These are phyloP conservation scores for Pogonophryne albipinna DNA, from an alignment of 2,797 vertebrate genomes.

Conservation along the genomic window DNA sequence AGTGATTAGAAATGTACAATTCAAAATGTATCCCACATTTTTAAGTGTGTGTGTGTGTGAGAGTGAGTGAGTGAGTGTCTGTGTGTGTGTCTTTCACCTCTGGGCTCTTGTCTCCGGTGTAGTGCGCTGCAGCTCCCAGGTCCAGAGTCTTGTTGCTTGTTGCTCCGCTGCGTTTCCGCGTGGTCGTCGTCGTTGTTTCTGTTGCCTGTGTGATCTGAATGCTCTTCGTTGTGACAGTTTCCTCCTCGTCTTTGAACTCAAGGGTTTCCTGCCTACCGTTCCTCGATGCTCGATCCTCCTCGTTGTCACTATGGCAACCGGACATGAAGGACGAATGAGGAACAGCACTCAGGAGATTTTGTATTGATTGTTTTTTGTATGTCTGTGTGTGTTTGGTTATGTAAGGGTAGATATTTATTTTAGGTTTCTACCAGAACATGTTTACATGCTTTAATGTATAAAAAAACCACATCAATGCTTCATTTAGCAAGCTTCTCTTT, in stretches of 20 bases:
- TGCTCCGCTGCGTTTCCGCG: conserved; percentile 92
- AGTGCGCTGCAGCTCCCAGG: conserved; percentile 96
- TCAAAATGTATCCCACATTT: not conserved
- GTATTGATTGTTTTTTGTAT: not conserved
- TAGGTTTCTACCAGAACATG: no score
- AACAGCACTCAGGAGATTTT: conserved; percentile 16
- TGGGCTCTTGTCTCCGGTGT: conserved; percentile 92
- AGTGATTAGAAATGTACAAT: not conserved
- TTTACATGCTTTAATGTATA: no score
- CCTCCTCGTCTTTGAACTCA: conserved; percentile 98
- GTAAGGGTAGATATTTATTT: not conserved
- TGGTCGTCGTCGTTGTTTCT: conserved; percentile 89
- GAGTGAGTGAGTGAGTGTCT: not conserved
- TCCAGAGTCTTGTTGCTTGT: conserved; percentile 93
- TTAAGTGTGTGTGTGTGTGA: not conserved
- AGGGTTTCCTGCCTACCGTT: conserved; percentile 88
- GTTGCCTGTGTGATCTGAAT: conserved; percentile 94
- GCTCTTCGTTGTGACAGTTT: conserved; percentile 94
- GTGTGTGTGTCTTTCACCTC: conserved; percentile 79
- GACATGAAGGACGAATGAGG: conserved; percentile 19
- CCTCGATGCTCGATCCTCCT: conserved; percentile 89
- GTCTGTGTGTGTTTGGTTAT: conserved; percentile 16
- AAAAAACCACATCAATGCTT: no score
- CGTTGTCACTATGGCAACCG: conserved; percentile 89
- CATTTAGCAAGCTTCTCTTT: no score